These are phyloP conservation scores for Cryptosula pallasiana DNA, from an alignment of 2,888 invertebrate species.

Conservation along the genomic window DNA sequence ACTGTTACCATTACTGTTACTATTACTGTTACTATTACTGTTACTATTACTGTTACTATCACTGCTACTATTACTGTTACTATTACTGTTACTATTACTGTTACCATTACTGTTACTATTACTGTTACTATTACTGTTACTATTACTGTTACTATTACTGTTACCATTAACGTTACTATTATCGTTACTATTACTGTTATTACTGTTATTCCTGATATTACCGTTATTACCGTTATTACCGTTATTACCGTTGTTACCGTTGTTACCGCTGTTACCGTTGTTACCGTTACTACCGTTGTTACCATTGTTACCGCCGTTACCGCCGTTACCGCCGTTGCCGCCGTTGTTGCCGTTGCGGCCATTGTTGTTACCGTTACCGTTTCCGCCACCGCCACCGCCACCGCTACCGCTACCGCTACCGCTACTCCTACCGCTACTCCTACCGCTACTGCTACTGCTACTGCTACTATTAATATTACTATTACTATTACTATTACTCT, in stretches of 20 bases:
- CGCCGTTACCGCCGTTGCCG: neutral
- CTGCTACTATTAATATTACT: neutral
- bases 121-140: neutral
- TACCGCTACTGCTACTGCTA: neutral
- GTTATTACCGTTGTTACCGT: neutral
- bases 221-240: neutral
- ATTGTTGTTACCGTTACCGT: neutral
- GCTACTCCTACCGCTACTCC: neutral
- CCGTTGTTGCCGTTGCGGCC: neutral
- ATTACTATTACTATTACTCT: neutral
- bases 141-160: neutral
- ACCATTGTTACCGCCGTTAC: neutral
- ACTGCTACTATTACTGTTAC: neutral
- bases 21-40: neutral
- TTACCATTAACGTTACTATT: neutral
- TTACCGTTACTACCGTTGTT: neutral
- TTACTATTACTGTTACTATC: constrained; percentile 7
- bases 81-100: neutral
- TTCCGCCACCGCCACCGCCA: neutral
- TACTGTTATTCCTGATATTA: neutral
- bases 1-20: constrained; percentile 6
- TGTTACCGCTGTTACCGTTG: neutral
- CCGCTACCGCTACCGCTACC: neutral
- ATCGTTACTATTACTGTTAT: neutral
- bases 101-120: neutral